A percentile compares a stretch with the other conserved stretches of the same genome.
phyloP scores from a whole-genome alignment of 2,888 invertebrate genomes.

The Oxystoma pomonae region DNA sequence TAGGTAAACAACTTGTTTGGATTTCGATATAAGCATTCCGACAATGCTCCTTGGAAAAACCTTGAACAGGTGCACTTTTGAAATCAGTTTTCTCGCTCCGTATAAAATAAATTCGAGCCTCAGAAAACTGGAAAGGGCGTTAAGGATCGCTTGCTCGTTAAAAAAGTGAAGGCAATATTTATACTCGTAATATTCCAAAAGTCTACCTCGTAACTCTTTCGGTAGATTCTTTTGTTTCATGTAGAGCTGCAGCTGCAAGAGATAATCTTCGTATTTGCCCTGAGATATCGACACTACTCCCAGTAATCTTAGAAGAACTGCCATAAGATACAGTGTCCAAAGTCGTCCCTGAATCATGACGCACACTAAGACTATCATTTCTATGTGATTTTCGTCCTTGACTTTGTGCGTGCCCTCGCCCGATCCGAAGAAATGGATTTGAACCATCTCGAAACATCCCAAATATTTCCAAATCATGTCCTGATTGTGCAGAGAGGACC shows the following conservation, averaged over 20 bases:
- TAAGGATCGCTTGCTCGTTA: conserved; percentile 20
- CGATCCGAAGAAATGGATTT: conserved; percentile 1
- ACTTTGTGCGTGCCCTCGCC: neutral
- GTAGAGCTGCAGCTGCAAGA: conserved; percentile 51
- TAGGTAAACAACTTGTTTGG: conserved; percentile 13
- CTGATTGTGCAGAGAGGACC: neutral
- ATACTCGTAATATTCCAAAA: conserved; percentile 18
- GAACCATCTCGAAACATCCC: neutral
- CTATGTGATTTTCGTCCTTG: neutral
- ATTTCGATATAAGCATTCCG: conserved; percentile 16
- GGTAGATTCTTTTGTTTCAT: conserved; percentile 53
- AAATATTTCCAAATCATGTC: neutral
- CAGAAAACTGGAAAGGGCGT: conserved; percentile 14
- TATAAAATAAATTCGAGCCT: conserved; percentile 15
- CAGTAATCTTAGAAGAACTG: conserved; percentile 32
- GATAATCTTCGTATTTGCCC: conserved; percentile 48
- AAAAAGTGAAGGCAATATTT: conserved; percentile 21
- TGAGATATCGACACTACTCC: conserved; percentile 38
- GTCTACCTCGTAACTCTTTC: conserved; percentile 9
- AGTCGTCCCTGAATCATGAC: conserved; percentile 30
- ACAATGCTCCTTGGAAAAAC: conserved; percentile 16
- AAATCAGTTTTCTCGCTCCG: conserved; percentile 17
- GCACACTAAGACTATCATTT: neutral
- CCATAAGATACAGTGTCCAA: conserved; percentile 31
- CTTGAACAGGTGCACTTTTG: conserved; percentile 17